Percentiles rank a stretch among this genome's conserved stretches.
These are phyloP conservation scores for Nephila pilipes DNA, from an alignment of 1,140 invertebrate species.

Conservation along the genomic window DNA sequence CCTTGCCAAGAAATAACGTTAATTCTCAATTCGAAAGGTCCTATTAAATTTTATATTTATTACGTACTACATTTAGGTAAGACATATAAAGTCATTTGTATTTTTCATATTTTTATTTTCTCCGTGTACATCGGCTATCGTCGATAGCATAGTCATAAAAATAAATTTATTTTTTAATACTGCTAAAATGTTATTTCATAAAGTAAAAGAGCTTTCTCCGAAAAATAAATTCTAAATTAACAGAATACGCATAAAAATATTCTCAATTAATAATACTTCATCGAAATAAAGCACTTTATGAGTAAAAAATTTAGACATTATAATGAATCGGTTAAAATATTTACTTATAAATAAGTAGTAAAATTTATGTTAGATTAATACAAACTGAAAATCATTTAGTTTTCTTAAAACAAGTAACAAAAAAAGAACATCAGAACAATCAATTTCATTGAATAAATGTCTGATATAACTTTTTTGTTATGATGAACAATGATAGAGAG, in stretches of 20 bases:
- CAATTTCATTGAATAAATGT: no score
- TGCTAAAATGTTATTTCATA: neutral
- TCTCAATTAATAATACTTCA: neutral
- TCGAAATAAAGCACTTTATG: no score
- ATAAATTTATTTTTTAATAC: slow-evolving; percentile 22
- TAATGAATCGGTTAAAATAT: no score
- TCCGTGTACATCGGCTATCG: neutral
- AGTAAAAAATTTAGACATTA: no score
- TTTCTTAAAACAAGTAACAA: no score
- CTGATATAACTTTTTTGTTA: no score
- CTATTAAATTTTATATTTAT: slow-evolving; percentile 29
- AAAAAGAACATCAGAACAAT: no score
- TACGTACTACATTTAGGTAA: slow-evolving; percentile 13
- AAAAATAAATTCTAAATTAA: neutral
- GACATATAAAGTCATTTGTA: slow-evolving; percentile 25
- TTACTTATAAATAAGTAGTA: no score
- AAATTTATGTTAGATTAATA: no score
- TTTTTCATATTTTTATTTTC: neutral
- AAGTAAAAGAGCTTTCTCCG: neutral
- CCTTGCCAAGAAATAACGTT: neutral
- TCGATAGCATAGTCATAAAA: slow-evolving; percentile 6
- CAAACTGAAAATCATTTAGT: no score
- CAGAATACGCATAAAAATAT: neutral
- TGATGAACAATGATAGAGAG: no score
- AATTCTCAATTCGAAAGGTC: slow-evolving; percentile 23